A percentile compares a stretch with the other conserved stretches of the same genome.
Conservation (phyloP, 2,888 invertebrate species). For the Peribatodes rhomboidaria region DNA sequence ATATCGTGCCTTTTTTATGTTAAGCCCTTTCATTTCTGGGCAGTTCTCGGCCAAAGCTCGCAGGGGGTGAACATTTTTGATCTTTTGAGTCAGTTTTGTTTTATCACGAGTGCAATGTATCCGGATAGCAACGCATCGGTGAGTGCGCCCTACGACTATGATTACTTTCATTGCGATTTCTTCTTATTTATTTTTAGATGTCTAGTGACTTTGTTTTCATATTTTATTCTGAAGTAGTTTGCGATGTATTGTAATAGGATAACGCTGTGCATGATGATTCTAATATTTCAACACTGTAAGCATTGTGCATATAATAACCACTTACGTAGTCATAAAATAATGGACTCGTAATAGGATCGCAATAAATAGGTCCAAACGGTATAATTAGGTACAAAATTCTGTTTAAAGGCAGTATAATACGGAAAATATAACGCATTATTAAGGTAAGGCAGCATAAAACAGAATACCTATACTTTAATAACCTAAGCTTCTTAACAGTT, state of each 20-base stretch:
- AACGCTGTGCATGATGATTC: neutral
- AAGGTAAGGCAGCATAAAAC: no score
- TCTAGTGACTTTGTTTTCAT: constrained; percentile 9
- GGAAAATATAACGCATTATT: neutral
- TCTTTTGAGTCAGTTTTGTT: constrained; percentile 54
- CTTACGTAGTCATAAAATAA: no score
- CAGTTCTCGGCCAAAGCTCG: constrained; percentile 60
- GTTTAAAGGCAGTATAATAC: no score
- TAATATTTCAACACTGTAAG: no score
- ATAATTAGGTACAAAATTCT: no score
- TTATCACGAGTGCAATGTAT: constrained; percentile 63
- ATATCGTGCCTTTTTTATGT: constrained; percentile 66
- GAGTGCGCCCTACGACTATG: constrained; percentile 55
- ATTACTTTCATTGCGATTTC: constrained; percentile 35
- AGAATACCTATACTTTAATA: no score
- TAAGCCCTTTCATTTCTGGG: constrained; percentile 56
- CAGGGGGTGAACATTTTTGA: constrained; percentile 67
- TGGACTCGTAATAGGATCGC: no score
- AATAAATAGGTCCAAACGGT: no score
- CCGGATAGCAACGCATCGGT: constrained; percentile 66
- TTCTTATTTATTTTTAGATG: constrained; percentile 14
- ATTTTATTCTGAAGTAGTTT: constrained; percentile 12
- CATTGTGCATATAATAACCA: no score
- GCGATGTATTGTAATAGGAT: constrained; percentile 29
- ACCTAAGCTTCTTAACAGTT: no score